These are phyloP conservation scores for Serinus canaria DNA, from an alignment of 2,113 vertebrate genomes.

Conservation along the genomic window DNA sequence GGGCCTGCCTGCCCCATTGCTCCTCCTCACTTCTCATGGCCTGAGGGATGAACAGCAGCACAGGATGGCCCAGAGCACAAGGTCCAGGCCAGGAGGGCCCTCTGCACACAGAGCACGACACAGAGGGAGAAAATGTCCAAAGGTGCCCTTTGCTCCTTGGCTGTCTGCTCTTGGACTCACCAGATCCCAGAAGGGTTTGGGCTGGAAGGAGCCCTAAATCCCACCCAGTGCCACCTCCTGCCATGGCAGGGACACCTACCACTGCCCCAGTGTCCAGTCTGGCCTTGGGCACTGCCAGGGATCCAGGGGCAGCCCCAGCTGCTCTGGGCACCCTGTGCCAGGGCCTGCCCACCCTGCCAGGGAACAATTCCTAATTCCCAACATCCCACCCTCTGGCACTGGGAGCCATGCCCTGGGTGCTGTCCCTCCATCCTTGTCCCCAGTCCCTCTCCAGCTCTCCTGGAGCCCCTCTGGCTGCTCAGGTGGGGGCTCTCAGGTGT, in stretches of 20 bases:
- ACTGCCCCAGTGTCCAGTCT: not conserved
- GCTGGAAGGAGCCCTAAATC: not conserved
- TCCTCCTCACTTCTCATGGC: not conserved
- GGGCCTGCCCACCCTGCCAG: not conserved
- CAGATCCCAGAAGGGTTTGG: not conserved
- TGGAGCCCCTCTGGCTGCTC: not conserved
- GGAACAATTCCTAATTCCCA: not conserved
- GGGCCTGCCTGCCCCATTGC: not conserved
- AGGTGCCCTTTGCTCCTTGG: rapidly evolving
- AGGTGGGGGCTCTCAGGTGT: not conserved
- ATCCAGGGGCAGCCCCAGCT: not conserved
- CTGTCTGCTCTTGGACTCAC: not conserved
- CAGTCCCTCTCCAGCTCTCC: not conserved
- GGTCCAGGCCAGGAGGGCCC: not conserved
- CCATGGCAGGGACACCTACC: not conserved
- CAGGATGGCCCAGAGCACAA: not conserved
- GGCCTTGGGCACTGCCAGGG: not conserved
- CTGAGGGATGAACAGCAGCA: not conserved
- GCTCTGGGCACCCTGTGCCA: not conserved
- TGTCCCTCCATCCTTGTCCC: not conserved
- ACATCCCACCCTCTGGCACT: not conserved
- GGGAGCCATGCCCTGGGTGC: not conserved
- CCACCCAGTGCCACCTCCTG: no score
- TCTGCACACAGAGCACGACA: not conserved
- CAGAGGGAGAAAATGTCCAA: not conserved